Base-by-base conservation (phyloP, 1,140 invertebrate genomes). In the Tetraneura akinire region DNA sequence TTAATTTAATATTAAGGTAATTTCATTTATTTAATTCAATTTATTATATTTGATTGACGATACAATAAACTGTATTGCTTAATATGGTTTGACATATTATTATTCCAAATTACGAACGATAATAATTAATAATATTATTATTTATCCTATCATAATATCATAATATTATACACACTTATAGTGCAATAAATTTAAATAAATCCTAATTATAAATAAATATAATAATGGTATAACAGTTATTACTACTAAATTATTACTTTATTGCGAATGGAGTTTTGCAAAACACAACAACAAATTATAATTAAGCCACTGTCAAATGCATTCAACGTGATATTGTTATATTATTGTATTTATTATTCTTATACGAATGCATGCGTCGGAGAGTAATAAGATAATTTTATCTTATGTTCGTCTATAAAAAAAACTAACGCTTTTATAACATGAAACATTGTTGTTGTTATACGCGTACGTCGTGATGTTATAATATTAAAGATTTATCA, bases 241-340 rank as follows among this genome's bases (percentile, higher is more conserved):
- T n/a, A 37, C 3, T 37, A 37, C 32, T 8, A 4, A 37, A 4
- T 37, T 37, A 37, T 37, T 37, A 37, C 32, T 37, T 37, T 37
- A 10, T n/a, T 32, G 11, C 8, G 21, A 42, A 10, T 23, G n/a
- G 37, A 66, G 37, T 66, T 66, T 21, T 45, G 37, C 11, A 23
- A 45, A 45, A 62, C 10, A n/a, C 1, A n/a, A 62, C 10, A 66
- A 66, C 62, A 37, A 29, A 18, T 37, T 66, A 9, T 66, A 66
- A 66, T 66, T 66, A 66, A 66, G 37, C 32, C 21, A 66, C n/a
- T 37, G 64, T 66, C 64, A 66, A 66, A 66, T 45, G 32, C 32
- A 45, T 66, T 66, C 64, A 42, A 45, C 64, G 37, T 45, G n/a
- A 42, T 32, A 21, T 42, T 11, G 11, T 66, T 66, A 21, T n/a